phyloP scores from a whole-genome alignment of 2,113 vertebrate genomes.

The Hippocampus mohnikei region DNA sequence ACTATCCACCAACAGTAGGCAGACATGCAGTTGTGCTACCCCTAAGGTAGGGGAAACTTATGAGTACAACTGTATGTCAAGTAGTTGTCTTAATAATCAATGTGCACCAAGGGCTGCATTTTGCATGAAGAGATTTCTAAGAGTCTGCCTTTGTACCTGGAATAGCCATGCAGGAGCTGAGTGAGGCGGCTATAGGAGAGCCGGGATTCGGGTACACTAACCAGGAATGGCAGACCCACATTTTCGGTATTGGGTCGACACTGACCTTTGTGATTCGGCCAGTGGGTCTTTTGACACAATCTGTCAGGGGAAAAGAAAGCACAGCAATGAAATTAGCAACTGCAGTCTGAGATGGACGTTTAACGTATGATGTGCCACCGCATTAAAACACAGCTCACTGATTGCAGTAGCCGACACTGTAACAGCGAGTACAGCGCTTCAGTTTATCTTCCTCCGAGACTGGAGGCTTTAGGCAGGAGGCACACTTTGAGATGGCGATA shows the following conservation, averaged over 20 bases:
- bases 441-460: conserved; percentile 90
- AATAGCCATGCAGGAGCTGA: conserved; percentile 90
- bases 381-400: conserved; percentile 77
- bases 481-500: conserved; percentile 86
- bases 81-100: background rate
- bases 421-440: conserved; percentile 92
- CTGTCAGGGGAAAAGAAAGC: conserved; percentile 54
- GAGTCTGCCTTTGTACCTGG: conserved; percentile 73
- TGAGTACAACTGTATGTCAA: background rate
- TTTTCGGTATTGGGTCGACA: conserved; percentile 85
- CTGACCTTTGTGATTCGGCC: conserved; percentile 85
- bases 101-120: background rate
- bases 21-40: no score
- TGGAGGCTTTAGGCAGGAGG: conserved; percentile 90
- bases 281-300: conserved; percentile 89
- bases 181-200: conserved; percentile 85
- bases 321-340: background rate
- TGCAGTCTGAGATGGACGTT: background rate
- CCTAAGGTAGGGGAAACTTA: no score
- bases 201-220: conserved; percentile 89
- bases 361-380: background rate
- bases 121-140: background rate
- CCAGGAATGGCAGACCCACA: conserved; percentile 91
- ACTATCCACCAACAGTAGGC: no score
- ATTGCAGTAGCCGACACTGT: conserved; percentile 96